phyloP scores from a whole-genome alignment of 2,797 vertebrate species.

The Mycteria americana region DNA sequence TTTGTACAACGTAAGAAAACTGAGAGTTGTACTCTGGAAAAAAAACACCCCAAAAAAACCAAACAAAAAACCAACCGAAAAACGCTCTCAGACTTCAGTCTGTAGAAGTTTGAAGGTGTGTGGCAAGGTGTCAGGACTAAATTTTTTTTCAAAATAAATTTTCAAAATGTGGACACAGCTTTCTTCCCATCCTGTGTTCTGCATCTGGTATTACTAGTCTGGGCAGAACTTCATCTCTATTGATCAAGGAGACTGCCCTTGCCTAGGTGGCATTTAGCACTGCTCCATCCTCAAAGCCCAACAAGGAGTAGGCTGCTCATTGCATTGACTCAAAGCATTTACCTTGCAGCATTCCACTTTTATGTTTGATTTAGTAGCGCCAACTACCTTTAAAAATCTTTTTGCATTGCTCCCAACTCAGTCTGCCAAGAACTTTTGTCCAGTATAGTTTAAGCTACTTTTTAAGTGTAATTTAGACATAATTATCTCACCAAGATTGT shows the following conservation, averaged over 20 bases:
- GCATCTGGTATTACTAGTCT: neutral
- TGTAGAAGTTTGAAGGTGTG: neutral
- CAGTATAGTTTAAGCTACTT: constrained; percentile 35
- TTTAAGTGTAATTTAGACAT: constrained; percentile 37
- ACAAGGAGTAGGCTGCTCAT: neutral
- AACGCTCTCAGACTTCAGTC: neutral
- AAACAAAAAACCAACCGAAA: no score
- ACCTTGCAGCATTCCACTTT: neutral
- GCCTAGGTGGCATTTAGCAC: neutral
- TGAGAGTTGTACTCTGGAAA: neutral
- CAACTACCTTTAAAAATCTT: neutral
- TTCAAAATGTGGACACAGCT: neutral
- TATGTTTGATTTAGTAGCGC: constrained; percentile 14
- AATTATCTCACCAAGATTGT: constrained; percentile 51
- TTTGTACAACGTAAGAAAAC: neutral
- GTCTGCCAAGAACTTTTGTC: constrained; percentile 43
- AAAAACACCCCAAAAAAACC: neutral
- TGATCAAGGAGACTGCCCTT: constrained; percentile 4
- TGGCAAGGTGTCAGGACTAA: neutral
- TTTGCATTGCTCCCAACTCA: constrained; percentile 12
- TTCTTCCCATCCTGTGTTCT: neutral
- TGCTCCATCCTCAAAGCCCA: neutral
- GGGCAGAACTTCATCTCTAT: neutral
- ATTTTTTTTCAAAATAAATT: neutral
- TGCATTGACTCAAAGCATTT: constrained; percentile 31